Base-by-base conservation (phyloP, 1,140 invertebrate genomes). In the Macrocentrus cingulum region DNA sequence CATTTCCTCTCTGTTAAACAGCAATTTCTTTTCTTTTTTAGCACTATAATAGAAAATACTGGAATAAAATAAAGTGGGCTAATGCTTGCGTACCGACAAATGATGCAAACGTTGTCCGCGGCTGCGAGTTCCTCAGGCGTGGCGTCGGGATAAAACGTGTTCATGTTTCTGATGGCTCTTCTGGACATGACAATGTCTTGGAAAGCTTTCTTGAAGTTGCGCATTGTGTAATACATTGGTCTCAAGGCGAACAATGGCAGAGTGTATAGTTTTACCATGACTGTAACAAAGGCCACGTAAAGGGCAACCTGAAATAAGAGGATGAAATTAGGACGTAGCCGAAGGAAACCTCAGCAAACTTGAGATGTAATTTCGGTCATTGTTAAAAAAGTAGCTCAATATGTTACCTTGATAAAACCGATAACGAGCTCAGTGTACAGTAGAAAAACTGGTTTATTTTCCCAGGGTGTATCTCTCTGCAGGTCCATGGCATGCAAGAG, bases 101-200 rank as follows among this genome's bases (percentile, higher is more conserved):
- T 99, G 65, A 99, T 99, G 79, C 98, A 99, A 41, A 98, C 97
- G 77, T 97, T 98, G 79, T 99, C 97, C 3, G 92, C 92, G 29
- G 90, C 87, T n/a, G 88, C 86, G 16, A 99, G 80, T 77, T 99
- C 97, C 73, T 97, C 95, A 2, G 87, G 79, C 1, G 96, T 98
- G 3, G 95, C 97, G 81, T 99, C 92, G 1, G 97, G 96, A 82
- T 98, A 98, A 63, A 98, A 79, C 3, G 95, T 97, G 73, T 99
- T 99, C 95, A 99, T 98, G 71, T 98, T 97, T 67, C 92, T 88
- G 57, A 99, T 98, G 1, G 97, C 96, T 71, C 95, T 84, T 55
- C 97, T 85, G 0, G 97, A 99, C 80, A 98, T 87, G 1, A 99
- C 92, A 6, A 99, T 96, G 81, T 99, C 98, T 69, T 95, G 97